Evolutionary conservation across 2,113 vertebrate species (phyloP).

Genomic region (Prinia subflava): DNA sequence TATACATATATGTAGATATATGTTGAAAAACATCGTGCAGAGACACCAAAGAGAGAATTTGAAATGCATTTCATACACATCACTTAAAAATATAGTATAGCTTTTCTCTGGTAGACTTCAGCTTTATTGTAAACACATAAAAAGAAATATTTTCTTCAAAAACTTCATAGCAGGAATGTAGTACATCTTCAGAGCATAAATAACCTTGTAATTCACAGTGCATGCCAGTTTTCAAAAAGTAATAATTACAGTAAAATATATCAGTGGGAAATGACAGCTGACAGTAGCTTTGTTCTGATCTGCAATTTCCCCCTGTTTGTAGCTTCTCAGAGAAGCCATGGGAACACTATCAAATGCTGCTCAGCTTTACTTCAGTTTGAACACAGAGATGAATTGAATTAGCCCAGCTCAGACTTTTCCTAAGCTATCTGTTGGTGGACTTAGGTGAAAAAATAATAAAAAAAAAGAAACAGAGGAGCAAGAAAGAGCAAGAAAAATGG

Average conservation of each 20-base stretch:
- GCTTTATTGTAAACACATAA: conserved; percentile 37
- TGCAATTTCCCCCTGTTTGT: conserved; percentile 19
- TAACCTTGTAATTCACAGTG: conserved; percentile 46
- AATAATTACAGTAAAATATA: conserved; percentile 49
- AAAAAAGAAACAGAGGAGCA: background rate
- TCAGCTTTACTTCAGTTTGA: background rate
- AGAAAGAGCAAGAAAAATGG: background rate
- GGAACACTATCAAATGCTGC: background rate
- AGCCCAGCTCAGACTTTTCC: background rate
- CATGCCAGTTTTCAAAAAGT: conserved; percentile 9
- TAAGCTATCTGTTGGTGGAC: background rate
- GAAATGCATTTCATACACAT: conserved; percentile 33
- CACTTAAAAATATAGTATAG: conserved; percentile 6
- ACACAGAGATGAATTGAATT: background rate
- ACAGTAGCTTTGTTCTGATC: conserved; percentile 46
- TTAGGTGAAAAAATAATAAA: background rate
- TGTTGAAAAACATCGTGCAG: conserved; percentile 1
- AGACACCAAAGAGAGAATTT: conserved; percentile 23
- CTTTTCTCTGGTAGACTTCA: conserved; percentile 22
- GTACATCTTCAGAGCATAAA: conserved; percentile 48
- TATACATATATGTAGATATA: background rate
- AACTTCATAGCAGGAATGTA: conserved; percentile 29
- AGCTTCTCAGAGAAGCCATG: background rate
- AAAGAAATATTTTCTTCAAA: conserved; percentile 52
- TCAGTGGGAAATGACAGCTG: conserved; percentile 34